Base-by-base conservation (phyloP, 2,797 vertebrate genomes). In the Hydrocynus forskahlii region DNA sequence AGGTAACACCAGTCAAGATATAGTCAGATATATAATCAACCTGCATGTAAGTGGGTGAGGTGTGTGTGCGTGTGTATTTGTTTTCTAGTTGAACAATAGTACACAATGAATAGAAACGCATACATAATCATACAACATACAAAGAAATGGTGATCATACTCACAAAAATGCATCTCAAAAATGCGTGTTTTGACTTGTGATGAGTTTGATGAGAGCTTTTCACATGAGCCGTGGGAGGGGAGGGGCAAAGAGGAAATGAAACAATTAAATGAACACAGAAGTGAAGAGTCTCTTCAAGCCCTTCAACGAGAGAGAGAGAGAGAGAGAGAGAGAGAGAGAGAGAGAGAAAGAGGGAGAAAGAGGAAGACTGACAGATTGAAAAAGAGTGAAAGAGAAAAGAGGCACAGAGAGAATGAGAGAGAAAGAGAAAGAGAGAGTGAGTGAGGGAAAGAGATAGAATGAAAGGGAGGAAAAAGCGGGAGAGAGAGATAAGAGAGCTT, bases 221-320 rank as follows among this genome's bases (percentile, higher is more conserved):
- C 89, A 81, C 75, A 86, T 35, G 52, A 25, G 0, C 69, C 48
- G 83, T 88, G 84, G 78, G 85, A 38, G 69, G 81, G 64, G 68
- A 88, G 77, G 87, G 86, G 81, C 71, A 77, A 85, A 88, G 90
- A 82, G 75, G 68, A 91, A 92, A 93, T 88, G 83, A 85, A 89
- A 90, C 83, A 86, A 91, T 92, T 90, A 86, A 89, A 86, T n/a
- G 83, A 82, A 88, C 85, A 90, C 86, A 75, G 79, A 78, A 85
- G 84, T 86, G 87, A 91, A 89, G 86, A 91, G 87, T 84, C 86
- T 86, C 89, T 89, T 88, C 50, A 43, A 19, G 38, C 2, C n/a
- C 5, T 25, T 23, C 19, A 55, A 25, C 67, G 14, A 55, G 48
- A 43, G 16, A 67, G 62, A 70, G 29, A 17, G 10, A 40, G 48